Evolutionary conservation across 2,797 vertebrate genomes (phyloP), one percentile per base, ranked within the genome.

Genomic region (Brachyrhaphis roseni): DNA sequence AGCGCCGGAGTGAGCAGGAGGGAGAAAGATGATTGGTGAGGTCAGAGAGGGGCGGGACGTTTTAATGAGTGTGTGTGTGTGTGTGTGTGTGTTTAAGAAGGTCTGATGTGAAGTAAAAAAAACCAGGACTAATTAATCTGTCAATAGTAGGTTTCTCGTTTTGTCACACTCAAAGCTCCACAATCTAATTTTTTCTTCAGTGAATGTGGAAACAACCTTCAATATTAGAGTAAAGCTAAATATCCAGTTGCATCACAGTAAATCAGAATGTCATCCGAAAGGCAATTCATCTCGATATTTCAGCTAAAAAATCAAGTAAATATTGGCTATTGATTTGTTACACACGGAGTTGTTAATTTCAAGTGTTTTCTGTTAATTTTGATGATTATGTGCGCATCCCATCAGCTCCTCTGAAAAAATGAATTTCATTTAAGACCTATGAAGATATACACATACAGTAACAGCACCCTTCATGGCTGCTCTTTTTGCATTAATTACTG

Each of bases 1-100:
- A 86, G 89, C 82, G 84, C 70, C 86, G 88, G 91, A 84, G 90
- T 89, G 88, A 73, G 82, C 70, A 57, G 81, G 83, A 84, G 91
- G 90, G 87, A 91, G 83, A 78, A 82, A 78, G 79, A 77, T 81
- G 89, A 80, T 77, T 77, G 88, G 86, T 73, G 82, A 64, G 76
- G 86, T 94, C 95, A 94, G 87, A 62, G 28, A 76, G 82, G 51
- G 68, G 84, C 75, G 75, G 75, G 28, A 4, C 75, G 0, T 0
- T 68, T 41, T 28, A 23, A 45, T 8, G 66, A 34, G 39, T 39
- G 39, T 39, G 39, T 39, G 36, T 39, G 36, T 39, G 36, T 36
- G 34, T 36, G 34, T 3, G 55, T 43, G 47, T 72, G 76, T 43
- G 80, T n/a, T 57, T 72, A 73, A 75, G 28, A 75, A 82, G 82